These are phyloP conservation scores for Agonopterix alstromeriana DNA, from an alignment of 2,888 invertebrate species.

Conservation along the genomic window DNA sequence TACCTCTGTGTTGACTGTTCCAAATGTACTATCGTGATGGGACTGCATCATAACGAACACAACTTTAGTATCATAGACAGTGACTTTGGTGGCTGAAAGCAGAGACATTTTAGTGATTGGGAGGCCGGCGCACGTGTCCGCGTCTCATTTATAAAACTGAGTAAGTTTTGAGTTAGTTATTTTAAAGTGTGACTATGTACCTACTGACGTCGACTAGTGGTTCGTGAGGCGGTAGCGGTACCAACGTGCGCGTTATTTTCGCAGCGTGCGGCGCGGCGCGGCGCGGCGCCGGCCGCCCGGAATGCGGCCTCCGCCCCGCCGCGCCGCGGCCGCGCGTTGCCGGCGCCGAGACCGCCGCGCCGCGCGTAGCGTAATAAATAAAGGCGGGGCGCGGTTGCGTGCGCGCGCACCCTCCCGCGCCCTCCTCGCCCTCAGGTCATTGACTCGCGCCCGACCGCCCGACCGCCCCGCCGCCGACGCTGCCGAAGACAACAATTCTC, in stretches of 20 bases:
- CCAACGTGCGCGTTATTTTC: constrained; percentile 58
- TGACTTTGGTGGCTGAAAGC: constrained; percentile 54
- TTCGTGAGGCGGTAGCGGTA: constrained; percentile 30
- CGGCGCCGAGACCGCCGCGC: constrained; percentile 63
- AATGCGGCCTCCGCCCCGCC: constrained; percentile 65
- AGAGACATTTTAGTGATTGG: constrained; percentile 38
- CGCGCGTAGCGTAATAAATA: constrained; percentile 57
- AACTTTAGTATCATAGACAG: constrained; percentile 31
- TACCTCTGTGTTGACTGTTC: constrained; percentile 57
- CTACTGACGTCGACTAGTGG: constrained; percentile 37
- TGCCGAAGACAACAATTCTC: constrained; percentile 56
- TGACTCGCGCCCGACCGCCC: constrained; percentile 53
- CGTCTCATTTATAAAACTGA: constrained; percentile 37
- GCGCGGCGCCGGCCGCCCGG: constrained; percentile 54
- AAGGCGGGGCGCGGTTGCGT: constrained; percentile 75
- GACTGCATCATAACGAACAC: background rate
- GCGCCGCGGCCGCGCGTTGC: constrained; percentile 40
- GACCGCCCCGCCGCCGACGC: constrained; percentile 31
- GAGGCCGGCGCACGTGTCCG: constrained; percentile 61
- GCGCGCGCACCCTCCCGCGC: constrained; percentile 74
- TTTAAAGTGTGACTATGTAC: constrained; percentile 58
- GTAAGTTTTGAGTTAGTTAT: constrained; percentile 63
- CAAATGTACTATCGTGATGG: constrained; percentile 9
- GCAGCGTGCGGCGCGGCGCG: constrained; percentile 55
- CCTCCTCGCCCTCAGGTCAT: constrained; percentile 66